Percentiles rank a stretch among this genome's conserved stretches.
phyloP scores from a whole-genome alignment of 2,797 vertebrate species.

The Cephalopachus bancanus region DNA sequence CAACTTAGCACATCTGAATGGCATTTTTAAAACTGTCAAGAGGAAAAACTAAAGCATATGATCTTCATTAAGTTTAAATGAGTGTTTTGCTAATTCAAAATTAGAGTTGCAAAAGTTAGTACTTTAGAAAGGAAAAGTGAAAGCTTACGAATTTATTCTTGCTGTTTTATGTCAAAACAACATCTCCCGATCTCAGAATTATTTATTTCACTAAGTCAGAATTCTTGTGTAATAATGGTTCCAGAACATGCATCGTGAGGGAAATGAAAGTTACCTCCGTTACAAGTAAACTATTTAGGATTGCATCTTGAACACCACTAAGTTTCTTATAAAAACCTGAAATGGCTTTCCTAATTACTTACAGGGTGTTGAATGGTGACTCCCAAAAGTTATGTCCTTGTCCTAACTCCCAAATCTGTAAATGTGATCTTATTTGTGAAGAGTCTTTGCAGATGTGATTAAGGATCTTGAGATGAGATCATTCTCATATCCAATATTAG shows the following conservation, averaged over 20 bases:
- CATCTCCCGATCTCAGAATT: background rate
- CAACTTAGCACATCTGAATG: constrained; percentile 72
- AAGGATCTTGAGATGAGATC: background rate
- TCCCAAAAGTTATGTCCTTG: background rate
- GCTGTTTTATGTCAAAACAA: constrained; percentile 8
- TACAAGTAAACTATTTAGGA: background rate
- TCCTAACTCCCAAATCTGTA: background rate
- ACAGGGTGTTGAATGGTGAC: background rate
- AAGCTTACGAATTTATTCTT: constrained; percentile 65
- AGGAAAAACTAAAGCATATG: constrained; percentile 67
- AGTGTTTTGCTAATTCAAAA: constrained; percentile 68
- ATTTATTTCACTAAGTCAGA: background rate
- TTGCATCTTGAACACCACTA: background rate
- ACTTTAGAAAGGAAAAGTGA: constrained; percentile 69
- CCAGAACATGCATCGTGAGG: background rate
- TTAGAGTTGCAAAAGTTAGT: constrained; percentile 60
- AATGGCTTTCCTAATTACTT: background rate
- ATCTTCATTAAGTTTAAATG: constrained; percentile 71
- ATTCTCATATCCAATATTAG: background rate
- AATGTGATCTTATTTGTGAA: background rate
- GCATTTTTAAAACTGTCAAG: constrained; percentile 68
- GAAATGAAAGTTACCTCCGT: background rate
- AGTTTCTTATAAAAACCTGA: background rate
- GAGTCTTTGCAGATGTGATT: background rate
- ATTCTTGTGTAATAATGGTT: background rate